Base-by-base conservation (phyloP, 2,888 invertebrate genomes). In the Meteorus colon region DNA sequence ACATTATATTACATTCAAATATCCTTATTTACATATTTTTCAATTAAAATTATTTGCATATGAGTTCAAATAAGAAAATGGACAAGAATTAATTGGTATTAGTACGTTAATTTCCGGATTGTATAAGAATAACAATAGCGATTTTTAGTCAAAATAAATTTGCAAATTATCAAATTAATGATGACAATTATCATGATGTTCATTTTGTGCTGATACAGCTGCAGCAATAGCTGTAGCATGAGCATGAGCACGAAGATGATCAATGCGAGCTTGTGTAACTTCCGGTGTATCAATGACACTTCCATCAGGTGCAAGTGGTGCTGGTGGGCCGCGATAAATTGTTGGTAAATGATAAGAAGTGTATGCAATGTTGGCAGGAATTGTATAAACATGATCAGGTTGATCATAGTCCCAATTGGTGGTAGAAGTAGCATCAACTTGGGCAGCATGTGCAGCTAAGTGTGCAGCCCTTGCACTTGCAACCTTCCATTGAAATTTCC, bases 381-480 rank as follows among this genome's bases (percentile, higher is more conserved):
- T 73, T 24, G 55, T 29, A 55, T 76, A 60, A 31, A 66, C 34
- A n/a, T 74, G 59, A 37, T 73, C 48, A 69, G 82, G 79, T 75
- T 83, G 82, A 65, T 84, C 80, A 72, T 81, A 70, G 67, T 78
- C 79, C 78, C 80, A 82, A 77, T 81, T 76, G 60, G 82, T 79
- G 66, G 81, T 78, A 63, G 79, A 77, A 31, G 81, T 85, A 71
- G 89, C 85, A 45, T 86, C 85, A 66, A 86, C 89, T 63, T 87
- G 83, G 10, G 88, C 55, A 2, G 55, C 88, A 75, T 87, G 87
- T 19, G 88, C 88, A 4, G 86, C 84, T 14, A 89, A 82, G 82
- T 90, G 91, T n/a, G 89, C 89, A 34, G 88, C 89, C 79, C 90
- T 90, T 31, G 91, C 91, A 73, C 88, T 88, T 10, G 86, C 87